Conservation (phyloP, 1,140 invertebrate genomes). For the Fopius arisanus region DNA sequence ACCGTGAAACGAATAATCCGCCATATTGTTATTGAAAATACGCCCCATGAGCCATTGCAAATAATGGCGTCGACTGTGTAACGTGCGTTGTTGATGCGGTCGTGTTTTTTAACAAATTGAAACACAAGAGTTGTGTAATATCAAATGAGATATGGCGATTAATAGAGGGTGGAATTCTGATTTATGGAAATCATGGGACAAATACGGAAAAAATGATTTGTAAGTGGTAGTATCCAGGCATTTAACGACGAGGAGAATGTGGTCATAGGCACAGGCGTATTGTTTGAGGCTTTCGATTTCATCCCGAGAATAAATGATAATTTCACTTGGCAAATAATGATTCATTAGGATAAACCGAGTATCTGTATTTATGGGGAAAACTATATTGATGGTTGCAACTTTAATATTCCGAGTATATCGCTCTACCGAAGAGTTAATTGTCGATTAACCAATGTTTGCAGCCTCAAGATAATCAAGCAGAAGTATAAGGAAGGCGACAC, state of each 20-base stretch:
- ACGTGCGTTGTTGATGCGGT: slow-evolving; percentile 56
- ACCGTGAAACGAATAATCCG: too few species aligned
- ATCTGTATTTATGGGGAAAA: slow-evolving; percentile 11
- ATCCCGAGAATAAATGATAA: slow-evolving; percentile 33
- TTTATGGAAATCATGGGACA: slow-evolving; percentile 74
- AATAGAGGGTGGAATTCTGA: slow-evolving; percentile 64
- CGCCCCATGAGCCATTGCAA: background rate
- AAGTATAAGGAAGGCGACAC: slow-evolving; percentile 62
- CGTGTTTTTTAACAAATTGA: slow-evolving; percentile 45
- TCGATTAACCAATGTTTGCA: slow-evolving; percentile 63
- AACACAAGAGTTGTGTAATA: slow-evolving; percentile 33
- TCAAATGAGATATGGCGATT: slow-evolving; percentile 56
- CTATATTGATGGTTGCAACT: slow-evolving; percentile 49
- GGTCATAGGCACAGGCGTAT: slow-evolving; percentile 44
- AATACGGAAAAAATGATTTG: slow-evolving; percentile 72
- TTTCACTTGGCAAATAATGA: background rate
- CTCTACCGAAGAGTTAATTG: slow-evolving; percentile 59
- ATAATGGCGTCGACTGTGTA: slow-evolving; percentile 33
- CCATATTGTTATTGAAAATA: background rate
- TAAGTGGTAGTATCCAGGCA: slow-evolving; percentile 63
- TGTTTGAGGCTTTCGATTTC: slow-evolving; percentile 46
- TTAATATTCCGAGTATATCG: slow-evolving; percentile 35
- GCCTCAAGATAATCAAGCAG: slow-evolving; percentile 63
- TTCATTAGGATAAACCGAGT: slow-evolving; percentile 12
- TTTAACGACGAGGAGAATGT: slow-evolving; percentile 43